Evolutionary conservation across 2,888 invertebrate genomes (phyloP).

Genomic region (Pseudanteris insignis): DNA sequence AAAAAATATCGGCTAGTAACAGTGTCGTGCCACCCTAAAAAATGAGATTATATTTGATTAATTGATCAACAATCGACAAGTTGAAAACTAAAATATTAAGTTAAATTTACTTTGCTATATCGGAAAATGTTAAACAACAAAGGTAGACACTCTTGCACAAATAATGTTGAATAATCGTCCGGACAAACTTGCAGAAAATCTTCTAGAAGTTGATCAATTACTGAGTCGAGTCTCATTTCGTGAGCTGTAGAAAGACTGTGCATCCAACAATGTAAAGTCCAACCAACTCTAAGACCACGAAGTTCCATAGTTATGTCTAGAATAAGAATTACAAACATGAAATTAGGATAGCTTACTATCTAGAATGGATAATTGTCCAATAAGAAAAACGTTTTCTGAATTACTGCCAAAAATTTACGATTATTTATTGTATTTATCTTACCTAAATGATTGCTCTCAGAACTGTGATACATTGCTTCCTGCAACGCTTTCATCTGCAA

Average conservation of each 20-base stretch:
- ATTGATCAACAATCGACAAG: no score
- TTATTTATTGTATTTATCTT: slow-evolving; percentile 13
- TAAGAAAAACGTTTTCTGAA: no score
- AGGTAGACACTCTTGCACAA: slow-evolving; percentile 89
- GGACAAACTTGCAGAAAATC: slow-evolving; percentile 92
- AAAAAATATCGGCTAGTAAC: slow-evolving; percentile 87
- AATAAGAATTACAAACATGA: not conserved
- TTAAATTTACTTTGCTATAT: slow-evolving; percentile 87
- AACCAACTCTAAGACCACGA: slow-evolving; percentile 84
- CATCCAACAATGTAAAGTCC: slow-evolving; percentile 95
- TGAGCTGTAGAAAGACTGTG: slow-evolving; percentile 87
- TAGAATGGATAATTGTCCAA: not conserved
- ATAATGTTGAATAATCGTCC: slow-evolving; percentile 88
- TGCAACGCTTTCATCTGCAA: slow-evolving; percentile 85
- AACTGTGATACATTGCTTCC: slow-evolving; percentile 94
- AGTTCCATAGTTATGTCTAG: slow-evolving; percentile 88
- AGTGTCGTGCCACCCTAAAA: slow-evolving; percentile 87
- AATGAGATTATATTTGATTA: no score
- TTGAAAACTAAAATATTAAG: no score
- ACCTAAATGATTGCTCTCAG: slow-evolving; percentile 90
- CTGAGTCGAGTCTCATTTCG: slow-evolving; percentile 81
- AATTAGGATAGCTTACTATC: no score
- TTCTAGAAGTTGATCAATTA: slow-evolving; percentile 87
- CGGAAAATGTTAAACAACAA: slow-evolving; percentile 89
- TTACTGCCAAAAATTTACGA: not conserved